Percentiles rank a stretch among this genome's conserved stretches.
Conservation (phyloP, 2,888 invertebrate species). For the Pseudococcus viburni region DNA sequence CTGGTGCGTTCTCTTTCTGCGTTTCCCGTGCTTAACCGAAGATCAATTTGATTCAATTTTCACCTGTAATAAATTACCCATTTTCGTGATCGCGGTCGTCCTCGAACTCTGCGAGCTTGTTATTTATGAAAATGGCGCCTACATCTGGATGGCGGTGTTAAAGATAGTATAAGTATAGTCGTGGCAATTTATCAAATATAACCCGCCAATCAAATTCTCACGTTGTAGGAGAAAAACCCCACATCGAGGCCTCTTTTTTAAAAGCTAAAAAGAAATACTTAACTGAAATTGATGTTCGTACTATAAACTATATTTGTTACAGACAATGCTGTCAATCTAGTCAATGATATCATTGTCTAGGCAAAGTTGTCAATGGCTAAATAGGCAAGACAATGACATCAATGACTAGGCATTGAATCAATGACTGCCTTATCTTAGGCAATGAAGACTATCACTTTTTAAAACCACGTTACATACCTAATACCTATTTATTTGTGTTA, state of each 20-base stretch:
- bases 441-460: no score
- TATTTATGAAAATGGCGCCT: conserved; percentile 6
- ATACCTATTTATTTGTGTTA: no score
- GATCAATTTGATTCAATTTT: conserved; percentile 31
- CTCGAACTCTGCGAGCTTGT: no score
- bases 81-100: no score
- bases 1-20: neutral
- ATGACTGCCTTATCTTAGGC: no score
- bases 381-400: no score
- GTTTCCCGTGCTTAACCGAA: neutral
- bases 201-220: neutral
- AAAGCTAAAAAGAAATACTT: neutral
- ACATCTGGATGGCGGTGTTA: neutral
- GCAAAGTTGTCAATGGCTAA: no score
- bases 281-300: conserved; percentile 18
- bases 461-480: no score
- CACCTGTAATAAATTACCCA: neutral
- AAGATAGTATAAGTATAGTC: neutral
- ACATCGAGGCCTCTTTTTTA: neutral
- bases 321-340: no score
- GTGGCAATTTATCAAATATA: conserved; percentile 25
- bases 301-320: conserved; percentile 5
- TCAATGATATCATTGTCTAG: no score
- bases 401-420: no score
- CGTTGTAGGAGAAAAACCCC: neutral